These are phyloP conservation scores for Ligdia adustata DNA, from an alignment of 2,888 invertebrate species.

Conservation along the genomic window DNA sequence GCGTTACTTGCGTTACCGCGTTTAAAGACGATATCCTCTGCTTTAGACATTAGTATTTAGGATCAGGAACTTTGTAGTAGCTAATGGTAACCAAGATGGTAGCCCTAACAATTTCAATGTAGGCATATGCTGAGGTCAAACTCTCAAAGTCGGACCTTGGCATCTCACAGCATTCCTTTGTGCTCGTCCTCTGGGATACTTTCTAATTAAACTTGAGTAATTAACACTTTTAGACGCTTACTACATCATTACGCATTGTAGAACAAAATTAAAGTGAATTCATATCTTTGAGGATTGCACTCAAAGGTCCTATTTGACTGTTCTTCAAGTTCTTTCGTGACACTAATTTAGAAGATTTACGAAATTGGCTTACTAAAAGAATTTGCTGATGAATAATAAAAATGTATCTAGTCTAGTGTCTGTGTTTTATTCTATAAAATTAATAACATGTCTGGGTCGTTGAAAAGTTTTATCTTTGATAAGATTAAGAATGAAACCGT, in stretches of 20 bases:
- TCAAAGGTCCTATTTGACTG: constrained; percentile 6
- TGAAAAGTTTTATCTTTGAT: constrained; percentile 10
- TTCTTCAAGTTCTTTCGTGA: constrained; percentile 5
- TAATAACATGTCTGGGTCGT: constrained; percentile 11
- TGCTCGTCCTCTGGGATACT: constrained; percentile 42
- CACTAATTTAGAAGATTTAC: constrained; percentile 10
- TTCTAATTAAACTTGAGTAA: constrained; percentile 49
- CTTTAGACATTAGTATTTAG: too few relatives aligned
- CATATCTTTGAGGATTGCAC: constrained; percentile 17
- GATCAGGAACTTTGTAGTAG: too few relatives aligned
- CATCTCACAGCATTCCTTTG: constrained; percentile 42
- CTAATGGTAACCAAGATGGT: not conserved
- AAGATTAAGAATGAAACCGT: constrained; percentile 4
- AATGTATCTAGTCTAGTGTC: constrained; percentile 2
- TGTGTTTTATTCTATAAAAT: constrained; percentile 13
- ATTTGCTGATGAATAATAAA: constrained; percentile 12
- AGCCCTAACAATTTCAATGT: constrained; percentile 11
- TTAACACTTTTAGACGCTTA: constrained; percentile 38
- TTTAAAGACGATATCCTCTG: too few relatives aligned
- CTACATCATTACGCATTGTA: constrained; percentile 20
- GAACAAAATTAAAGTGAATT: constrained; percentile 22
- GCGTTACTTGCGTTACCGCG: too few relatives aligned
- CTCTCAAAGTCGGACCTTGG: constrained; percentile 34
- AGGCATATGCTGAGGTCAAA: constrained; percentile 34
- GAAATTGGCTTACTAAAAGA: constrained; percentile 1